Percentiles rank a stretch among this genome's conserved stretches.
These are phyloP conservation scores for Drosophila atroscutellata DNA, from an alignment of 2,888 invertebrate genomes.

Conservation along the genomic window DNA sequence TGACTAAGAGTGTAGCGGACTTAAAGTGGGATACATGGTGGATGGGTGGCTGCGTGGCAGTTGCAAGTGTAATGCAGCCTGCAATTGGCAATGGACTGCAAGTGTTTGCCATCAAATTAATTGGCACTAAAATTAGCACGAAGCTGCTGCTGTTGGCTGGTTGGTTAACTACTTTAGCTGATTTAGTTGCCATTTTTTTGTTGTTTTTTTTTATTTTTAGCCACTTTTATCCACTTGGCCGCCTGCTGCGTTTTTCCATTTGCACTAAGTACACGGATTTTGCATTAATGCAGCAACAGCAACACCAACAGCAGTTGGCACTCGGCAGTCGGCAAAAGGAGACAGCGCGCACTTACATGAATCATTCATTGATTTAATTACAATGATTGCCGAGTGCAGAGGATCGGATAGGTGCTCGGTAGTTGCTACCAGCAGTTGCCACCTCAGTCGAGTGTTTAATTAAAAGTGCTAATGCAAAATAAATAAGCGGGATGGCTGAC, in stretches of 20 bases:
- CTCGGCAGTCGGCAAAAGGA: conserved; percentile 26
- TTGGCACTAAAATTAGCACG: conserved; percentile 79
- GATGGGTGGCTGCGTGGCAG: conserved; percentile 16
- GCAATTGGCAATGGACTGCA: conserved; percentile 63
- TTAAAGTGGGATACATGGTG: neutral
- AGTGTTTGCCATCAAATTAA: conserved; percentile 80
- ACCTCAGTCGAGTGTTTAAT: conserved; percentile 68
- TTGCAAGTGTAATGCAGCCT: conserved; percentile 43
- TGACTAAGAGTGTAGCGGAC: neutral
- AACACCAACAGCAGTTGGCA: conserved; percentile 16
- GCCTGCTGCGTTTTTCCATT: conserved; percentile 66
- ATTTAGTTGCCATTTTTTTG: conserved; percentile 48
- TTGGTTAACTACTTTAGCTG: conserved; percentile 45
- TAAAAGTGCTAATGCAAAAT: conserved; percentile 81
- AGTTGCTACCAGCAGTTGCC: conserved; percentile 33
- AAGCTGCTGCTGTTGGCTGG: conserved; percentile 47
- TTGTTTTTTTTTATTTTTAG: conserved; percentile 5
- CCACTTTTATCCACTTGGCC: conserved; percentile 44
- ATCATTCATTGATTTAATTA: conserved; percentile 81
- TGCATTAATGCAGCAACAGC: conserved; percentile 72
- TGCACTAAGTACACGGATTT: conserved; percentile 79
- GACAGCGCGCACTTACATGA: conserved; percentile 73
- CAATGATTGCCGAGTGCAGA: conserved; percentile 72
- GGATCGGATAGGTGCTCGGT: conserved; percentile 29
- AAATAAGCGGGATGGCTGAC: conserved; percentile 67